Conservation (phyloP, 2,113 vertebrate genomes). For the Megalops atlanticus region DNA sequence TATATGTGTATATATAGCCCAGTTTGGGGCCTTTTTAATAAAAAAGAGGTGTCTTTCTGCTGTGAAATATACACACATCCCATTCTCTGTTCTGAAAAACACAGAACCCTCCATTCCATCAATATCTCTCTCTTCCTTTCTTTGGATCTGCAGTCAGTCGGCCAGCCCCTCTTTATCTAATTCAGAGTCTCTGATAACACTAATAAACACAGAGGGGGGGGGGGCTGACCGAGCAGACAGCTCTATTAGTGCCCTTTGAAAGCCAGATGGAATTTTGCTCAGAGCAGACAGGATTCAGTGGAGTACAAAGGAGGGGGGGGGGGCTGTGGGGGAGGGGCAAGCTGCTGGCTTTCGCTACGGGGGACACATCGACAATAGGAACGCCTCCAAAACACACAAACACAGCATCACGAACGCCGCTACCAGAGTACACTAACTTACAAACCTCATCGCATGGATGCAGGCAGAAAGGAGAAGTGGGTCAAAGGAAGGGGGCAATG, state of each 20-base stretch:
- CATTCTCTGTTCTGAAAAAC: no score
- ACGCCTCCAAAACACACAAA: no score
- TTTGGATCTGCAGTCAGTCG: background rate
- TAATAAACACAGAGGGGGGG: background rate
- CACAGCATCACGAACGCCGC: no score
- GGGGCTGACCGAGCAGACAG: background rate
- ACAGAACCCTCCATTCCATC: background rate
- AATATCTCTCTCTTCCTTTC: background rate
- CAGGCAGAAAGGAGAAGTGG: no score
- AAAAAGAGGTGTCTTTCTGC: background rate
- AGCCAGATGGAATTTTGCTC: background rate
- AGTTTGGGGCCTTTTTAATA: no score
- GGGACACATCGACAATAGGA: no score
- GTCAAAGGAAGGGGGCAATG: no score
- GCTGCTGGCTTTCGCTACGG: no score
- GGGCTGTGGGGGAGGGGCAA: no score
- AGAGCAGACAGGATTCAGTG: background rate
- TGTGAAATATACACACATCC: background rate
- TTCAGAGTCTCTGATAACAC: background rate
- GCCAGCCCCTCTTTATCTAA: background rate
- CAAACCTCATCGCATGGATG: no score
- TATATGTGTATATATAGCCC: no score
- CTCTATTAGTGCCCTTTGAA: background rate
- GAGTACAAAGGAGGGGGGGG: slow-evolving; percentile 6
- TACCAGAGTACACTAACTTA: no score